These are phyloP conservation scores for Ophioderma brevispina DNA, from an alignment of 35 echinoderm and acorn worm species.

Conservation along the genomic window DNA sequence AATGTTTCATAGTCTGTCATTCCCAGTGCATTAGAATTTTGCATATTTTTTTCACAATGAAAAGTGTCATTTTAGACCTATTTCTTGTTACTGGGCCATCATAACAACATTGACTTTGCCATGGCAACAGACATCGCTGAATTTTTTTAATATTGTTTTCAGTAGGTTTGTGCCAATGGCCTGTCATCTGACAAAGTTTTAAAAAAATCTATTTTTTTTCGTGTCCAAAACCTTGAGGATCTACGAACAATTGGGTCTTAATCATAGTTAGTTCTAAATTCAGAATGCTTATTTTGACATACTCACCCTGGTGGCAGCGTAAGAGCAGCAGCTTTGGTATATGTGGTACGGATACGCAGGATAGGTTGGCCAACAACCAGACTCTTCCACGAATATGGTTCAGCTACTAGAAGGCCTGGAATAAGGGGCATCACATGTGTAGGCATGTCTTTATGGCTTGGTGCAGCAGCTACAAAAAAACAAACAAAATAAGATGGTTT, in stretches of 20 bases:
- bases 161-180: neutral
- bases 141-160: neutral
- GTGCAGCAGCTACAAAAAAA: constrained; percentile 12
- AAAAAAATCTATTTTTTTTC: no score
- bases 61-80: no score
- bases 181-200: no score
- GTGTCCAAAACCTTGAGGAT: no score
- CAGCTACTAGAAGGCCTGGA: constrained; percentile 89
- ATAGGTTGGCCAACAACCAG: constrained; percentile 95
- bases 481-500: neutral
- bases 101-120: no score
- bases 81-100: no score
- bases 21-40: no score
- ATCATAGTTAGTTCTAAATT: neutral
- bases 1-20: no score
- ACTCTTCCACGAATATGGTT: constrained; percentile 99
- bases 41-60: no score
- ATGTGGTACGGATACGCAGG: constrained; percentile 89
- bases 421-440: constrained; percentile 35
- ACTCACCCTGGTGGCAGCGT: constrained; percentile 90
- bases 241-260: no score
- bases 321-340: constrained; percentile 87
- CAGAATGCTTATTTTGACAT: no score
- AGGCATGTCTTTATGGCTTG: constrained; percentile 54
- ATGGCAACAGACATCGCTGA: no score